Evolutionary conservation across 2,113 vertebrate species (phyloP), one percentile per base, ranked within the genome.

Genomic region (Noctilio leporinus): DNA sequence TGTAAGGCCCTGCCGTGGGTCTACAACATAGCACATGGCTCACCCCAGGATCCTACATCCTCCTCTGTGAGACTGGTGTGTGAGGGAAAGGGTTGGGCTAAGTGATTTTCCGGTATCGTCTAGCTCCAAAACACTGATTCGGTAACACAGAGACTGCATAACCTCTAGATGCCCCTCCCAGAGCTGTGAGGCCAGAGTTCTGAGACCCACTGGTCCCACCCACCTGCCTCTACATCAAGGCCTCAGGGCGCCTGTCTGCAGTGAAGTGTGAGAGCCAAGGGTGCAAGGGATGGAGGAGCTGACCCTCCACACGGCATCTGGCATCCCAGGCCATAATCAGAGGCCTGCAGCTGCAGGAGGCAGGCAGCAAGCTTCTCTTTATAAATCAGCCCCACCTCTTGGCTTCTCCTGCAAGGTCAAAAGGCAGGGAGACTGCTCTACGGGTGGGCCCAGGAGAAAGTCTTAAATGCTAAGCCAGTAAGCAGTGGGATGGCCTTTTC

Each of bases 391-490:
- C 73, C 85, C 69, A 22, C 53, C 73, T 75, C 90, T 94, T 78
- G 91, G 93, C 86, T 94, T 93, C 67, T 62, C 83, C 51, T 93
- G 65, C 86, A 90, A 88, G 95, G 91, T 90, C 91, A 86, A 47
- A 51, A 85, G 87, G 28, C 5, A 0, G 17, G 65, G n/a, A 47
- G 67, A 9, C 40, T 33, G 12, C 11, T 88, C 91, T 88, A 43
- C 75, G 53, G 88, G 72, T 64, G 77, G 92, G 88, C 57, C 75
- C 22, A 64, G 86, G 86, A 96, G 93, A 93, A 95, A 82, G 93
- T 93, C 96, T 94, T 88, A 88, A 81, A 92, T 94, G 78, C 55
- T 33, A 33, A 93, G 91, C 97, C 95, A 96, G 91, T 12, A 65
- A 70, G 72, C 67, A 75, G 82, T 69, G 88, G 93, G n/a, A 49